Conservation (phyloP, 2,888 invertebrate species). For the Drosophila stalkeri region DNA sequence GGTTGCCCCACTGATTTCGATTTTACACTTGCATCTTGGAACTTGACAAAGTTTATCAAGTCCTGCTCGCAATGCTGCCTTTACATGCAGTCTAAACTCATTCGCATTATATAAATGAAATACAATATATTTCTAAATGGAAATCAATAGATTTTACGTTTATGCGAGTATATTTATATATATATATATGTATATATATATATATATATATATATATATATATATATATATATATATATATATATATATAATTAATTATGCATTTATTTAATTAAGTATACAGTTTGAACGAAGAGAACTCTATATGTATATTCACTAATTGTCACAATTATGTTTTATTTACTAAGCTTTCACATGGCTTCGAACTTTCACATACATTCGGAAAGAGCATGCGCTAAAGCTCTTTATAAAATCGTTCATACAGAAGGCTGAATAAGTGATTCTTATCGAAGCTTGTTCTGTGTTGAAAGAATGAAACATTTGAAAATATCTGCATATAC, state of each 20-base stretch:
- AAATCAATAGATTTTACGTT: not conserved
- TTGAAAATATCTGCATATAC: not conserved
- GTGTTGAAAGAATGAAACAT: not conserved
- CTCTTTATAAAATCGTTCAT: not conserved
- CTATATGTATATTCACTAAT: constrained; percentile 25
- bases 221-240: not conserved
- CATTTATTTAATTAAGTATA: no score
- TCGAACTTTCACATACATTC: constrained; percentile 6
- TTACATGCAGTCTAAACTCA: not conserved
- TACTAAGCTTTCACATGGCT: constrained; percentile 11
- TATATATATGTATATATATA: not conserved
- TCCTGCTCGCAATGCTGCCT: not conserved
- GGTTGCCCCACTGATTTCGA: not conserved
- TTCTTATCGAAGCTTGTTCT: not conserved
- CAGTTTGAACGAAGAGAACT: not conserved
- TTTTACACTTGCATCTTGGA: not conserved
- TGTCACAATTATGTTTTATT: constrained; percentile 22
- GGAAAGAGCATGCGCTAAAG: constrained; percentile 33
- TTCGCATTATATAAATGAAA: not conserved
- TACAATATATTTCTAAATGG: not conserved
- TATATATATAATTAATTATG: not conserved
- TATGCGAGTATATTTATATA: not conserved
- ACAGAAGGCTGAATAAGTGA: not conserved
- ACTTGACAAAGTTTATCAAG: not conserved
- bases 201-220: no score